Conservation (phyloP, 1,140 invertebrate species). For the Akabosia matsudoensis region DNA sequence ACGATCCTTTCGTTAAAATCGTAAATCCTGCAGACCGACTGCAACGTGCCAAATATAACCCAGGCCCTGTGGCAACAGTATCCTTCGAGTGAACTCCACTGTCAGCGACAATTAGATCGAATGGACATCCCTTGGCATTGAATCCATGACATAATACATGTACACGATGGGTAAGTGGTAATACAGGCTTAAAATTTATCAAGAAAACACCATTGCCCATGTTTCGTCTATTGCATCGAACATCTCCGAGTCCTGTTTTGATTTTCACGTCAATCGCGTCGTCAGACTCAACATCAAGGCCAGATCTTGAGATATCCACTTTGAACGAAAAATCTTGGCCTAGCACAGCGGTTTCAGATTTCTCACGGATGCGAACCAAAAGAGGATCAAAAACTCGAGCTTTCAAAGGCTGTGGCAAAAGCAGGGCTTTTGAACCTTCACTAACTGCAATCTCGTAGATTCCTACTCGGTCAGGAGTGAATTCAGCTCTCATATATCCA, state of each 20-base stretch:
- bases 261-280: slow-evolving; percentile 66
- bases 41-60: slow-evolving; percentile 40
- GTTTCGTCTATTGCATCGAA: slow-evolving; percentile 52
- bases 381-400: slow-evolving; percentile 82
- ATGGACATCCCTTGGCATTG: slow-evolving; percentile 58
- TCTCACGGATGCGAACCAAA: slow-evolving; percentile 71
- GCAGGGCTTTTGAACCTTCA: slow-evolving; percentile 37
- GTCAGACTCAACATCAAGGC: slow-evolving; percentile 75
- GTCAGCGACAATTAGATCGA: slow-evolving; percentile 49
- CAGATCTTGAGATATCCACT: slow-evolving; percentile 67
- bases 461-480: slow-evolving; percentile 61
- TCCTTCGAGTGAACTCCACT: slow-evolving; percentile 52
- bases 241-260: slow-evolving; percentile 58
- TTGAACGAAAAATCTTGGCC: slow-evolving; percentile 75
- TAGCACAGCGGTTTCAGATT: slow-evolving; percentile 70
- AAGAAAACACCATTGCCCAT: slow-evolving; percentile 57
- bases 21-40: slow-evolving; percentile 44
- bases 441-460: slow-evolving; percentile 57
- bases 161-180: slow-evolving; percentile 76
- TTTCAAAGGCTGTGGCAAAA: slow-evolving; percentile 57
- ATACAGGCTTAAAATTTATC: slow-evolving; percentile 78
- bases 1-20: slow-evolving; percentile 55
- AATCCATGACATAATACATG: slow-evolving; percentile 73
- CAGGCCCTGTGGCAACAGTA: slow-evolving; percentile 38
- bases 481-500: slow-evolving; percentile 58